A percentile compares a stretch with the other conserved stretches of the same genome.
Conservation (phyloP, 2,113 vertebrate species). For the Columba janthina region DNA sequence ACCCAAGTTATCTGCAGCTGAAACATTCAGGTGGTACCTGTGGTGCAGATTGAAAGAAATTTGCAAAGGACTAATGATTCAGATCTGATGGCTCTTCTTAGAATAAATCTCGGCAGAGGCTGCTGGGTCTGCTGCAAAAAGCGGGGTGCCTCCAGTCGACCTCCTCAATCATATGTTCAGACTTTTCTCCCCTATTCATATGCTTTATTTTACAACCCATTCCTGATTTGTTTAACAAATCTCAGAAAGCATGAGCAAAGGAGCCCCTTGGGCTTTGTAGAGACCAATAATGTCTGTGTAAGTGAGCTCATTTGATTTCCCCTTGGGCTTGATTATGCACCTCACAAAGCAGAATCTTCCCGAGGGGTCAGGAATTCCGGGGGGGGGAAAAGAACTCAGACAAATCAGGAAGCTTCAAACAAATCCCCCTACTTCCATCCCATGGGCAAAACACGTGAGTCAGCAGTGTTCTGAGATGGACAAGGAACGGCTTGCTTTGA, state of each 20-base stretch:
- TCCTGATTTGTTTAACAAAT: not conserved
- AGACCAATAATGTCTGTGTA: not conserved
- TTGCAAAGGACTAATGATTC: not conserved
- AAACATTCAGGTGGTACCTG: not conserved
- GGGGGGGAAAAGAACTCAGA: not conserved
- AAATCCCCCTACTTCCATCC: not conserved
- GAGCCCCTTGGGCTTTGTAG: not conserved
- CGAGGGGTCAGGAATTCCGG: not conserved
- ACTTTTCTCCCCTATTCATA: not conserved
- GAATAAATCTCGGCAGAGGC: not conserved
- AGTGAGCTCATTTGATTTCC: not conserved
- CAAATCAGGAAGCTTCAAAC: not conserved
- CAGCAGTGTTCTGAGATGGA: not conserved
- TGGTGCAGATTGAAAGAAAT: not conserved
- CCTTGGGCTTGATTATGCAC: not conserved
- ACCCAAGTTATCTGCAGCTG: not conserved
- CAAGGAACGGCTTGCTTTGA: not conserved
- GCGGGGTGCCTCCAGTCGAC: not conserved
- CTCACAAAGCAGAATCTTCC: constrained; percentile 14
- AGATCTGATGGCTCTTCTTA: not conserved
- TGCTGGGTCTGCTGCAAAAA: not conserved
- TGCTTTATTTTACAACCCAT: not conserved
- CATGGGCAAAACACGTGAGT: not conserved
- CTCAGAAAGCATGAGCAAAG: not conserved
- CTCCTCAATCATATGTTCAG: not conserved